Conservation (phyloP, 2,113 vertebrate species). For the Nothocercus nigrocapillus region DNA sequence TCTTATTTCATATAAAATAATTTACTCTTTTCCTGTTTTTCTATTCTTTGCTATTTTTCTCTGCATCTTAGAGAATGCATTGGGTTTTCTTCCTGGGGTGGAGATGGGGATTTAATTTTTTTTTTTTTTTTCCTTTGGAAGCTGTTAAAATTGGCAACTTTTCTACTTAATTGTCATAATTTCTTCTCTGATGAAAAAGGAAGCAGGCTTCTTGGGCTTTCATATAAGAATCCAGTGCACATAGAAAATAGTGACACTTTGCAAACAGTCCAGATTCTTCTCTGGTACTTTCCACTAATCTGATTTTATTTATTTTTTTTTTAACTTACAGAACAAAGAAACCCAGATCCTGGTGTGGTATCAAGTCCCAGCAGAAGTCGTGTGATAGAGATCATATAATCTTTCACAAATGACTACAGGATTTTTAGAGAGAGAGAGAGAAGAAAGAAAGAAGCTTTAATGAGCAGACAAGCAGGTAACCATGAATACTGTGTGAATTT, state of each 20-base stretch:
- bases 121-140: neutral
- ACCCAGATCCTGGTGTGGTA: constrained; percentile 85
- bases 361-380: constrained; percentile 86
- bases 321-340: constrained; percentile 86
- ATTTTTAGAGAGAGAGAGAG: constrained; percentile 44
- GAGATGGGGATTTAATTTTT: too few species aligned
- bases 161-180: neutral
- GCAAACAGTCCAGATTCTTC: neutral
- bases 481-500: neutral
- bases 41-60: neutral
- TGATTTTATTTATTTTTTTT: neutral
- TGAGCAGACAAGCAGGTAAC: constrained; percentile 6
- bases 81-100: neutral
- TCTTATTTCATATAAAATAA: neutral
- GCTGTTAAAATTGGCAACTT: neutral
- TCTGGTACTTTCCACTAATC: neutral
- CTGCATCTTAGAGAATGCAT: neutral
- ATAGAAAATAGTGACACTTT: neutral
- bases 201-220: neutral
- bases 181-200: neutral
- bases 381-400: constrained; percentile 88
- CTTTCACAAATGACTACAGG: constrained; percentile 86
- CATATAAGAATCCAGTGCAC: neutral
- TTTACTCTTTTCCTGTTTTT: neutral
- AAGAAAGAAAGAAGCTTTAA: constrained; percentile 26